Evolutionary conservation across 2,888 invertebrate genomes (phyloP), one percentile per base, ranked within the genome.

Genomic region (Ceraclea dissimilis): DNA sequence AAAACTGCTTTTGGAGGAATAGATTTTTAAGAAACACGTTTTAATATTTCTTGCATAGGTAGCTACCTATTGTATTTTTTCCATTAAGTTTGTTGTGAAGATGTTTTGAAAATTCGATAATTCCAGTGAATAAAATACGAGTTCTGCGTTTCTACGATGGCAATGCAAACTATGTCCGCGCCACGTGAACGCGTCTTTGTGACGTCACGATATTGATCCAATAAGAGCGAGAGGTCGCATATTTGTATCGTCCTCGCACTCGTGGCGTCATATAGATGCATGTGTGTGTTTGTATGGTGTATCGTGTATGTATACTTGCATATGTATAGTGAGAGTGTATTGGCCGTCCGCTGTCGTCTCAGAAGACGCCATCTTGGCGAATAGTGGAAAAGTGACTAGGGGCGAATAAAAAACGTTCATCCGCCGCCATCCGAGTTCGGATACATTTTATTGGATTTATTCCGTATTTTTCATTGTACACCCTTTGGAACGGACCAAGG

Each of bases 121-220:
- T n/a, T n/a, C n/a, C n/a, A n/a, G n/a, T n/a, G n/a, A n/a, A n/a
- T n/a, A n/a, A n/a, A n/a, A n/a, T n/a, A n/a, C n/a, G n/a, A n/a
- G n/a, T n/a, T n/a, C n/a, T n/a, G n/a, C n/a, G n/a, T n/a, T n/a
- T 6, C 13, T n/a, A 16, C 13, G 5, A 4, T 39, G 39, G 39
- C 39, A 39, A 39, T 13, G 2, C 16, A 8, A 13, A 8, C 48
- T 39, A n/a, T 54, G 47, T 54, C 51, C 54, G 51, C 58, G 51
- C 51, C 58, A 52, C 56, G 58, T 61, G 58, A 56, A 55, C 54
- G 72, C 72, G 71, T 73, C 75, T 74, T 75, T 77, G 76, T 78
- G 77, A 78, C 76, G 76, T 77, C 76, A 76, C 57, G 51, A 54
- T 58, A 58, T 58, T 58, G 58, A 58, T 58, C 55, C 46, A 17